Conservation (phyloP, 2,888 invertebrate species). For the Athetis lepigone region DNA sequence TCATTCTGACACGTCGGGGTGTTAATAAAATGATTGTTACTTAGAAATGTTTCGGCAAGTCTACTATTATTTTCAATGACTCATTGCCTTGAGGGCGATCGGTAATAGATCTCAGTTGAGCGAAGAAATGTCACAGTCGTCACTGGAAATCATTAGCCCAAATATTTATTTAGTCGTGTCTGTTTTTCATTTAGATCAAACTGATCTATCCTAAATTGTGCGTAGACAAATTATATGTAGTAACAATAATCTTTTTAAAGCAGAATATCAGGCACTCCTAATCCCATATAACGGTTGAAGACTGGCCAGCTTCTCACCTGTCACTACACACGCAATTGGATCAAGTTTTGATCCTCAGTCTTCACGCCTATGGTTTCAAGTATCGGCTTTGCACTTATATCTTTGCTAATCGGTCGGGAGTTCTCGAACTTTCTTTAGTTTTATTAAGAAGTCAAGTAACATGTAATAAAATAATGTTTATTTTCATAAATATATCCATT, state of each 20-base stretch:
- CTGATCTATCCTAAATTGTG: not conserved
- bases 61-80: slow-evolving; percentile 2
- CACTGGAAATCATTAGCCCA: not conserved
- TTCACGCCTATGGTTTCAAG: slow-evolving; percentile 56
- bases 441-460: too few species aligned
- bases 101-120: not conserved
- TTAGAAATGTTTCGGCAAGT: slow-evolving; percentile 18
- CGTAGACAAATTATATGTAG: not conserved
- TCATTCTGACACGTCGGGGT: slow-evolving; percentile 24
- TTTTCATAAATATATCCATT: too few species aligned
- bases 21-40: slow-evolving; percentile 24
- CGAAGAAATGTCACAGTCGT: not conserved
- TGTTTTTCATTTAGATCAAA: not conserved
- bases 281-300: slow-evolving; percentile 21
- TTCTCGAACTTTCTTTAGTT: slow-evolving; percentile 13
- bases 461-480: too few species aligned
- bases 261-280: not conserved
- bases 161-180: not conserved
- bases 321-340: slow-evolving; percentile 43
- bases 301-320: slow-evolving; percentile 12
- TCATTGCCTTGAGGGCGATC: not conserved
- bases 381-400: slow-evolving; percentile 25
- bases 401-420: slow-evolving; percentile 30
- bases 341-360: slow-evolving; percentile 43
- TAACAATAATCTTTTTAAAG: not conserved